Evolutionary conservation across 1,140 invertebrate species (phyloP).

Genomic region (Danaus plexippus): DNA sequence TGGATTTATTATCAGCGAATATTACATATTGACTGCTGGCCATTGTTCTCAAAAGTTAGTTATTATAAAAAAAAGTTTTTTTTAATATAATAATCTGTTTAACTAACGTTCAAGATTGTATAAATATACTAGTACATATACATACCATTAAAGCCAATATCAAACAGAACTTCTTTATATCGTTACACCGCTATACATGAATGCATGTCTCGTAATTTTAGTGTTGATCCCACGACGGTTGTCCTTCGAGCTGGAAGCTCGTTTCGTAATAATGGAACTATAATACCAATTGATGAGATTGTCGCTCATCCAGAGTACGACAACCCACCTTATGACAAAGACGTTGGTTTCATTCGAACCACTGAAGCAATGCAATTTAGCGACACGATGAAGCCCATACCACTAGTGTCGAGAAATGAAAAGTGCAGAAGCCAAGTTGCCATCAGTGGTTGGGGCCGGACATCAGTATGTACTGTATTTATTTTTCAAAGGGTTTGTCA

Average conservation of each 20-base stretch:
- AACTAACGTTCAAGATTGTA: too few relatives aligned
- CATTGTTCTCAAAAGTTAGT: conserved; percentile 73
- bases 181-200: too few relatives aligned
- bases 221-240: conserved; percentile 53
- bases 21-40: conserved; percentile 76
- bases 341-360: conserved; percentile 73
- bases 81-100: neutral
- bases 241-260: conserved; percentile 61
- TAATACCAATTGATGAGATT: conserved; percentile 58
- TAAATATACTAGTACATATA: conserved; percentile 3
- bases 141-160: neutral
- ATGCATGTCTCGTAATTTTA: conserved; percentile 13
- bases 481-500: neutral
- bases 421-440: conserved; percentile 28
- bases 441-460: conserved; percentile 56
- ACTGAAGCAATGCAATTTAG: conserved; percentile 42
- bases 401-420: conserved; percentile 28
- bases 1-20: conserved; percentile 73
- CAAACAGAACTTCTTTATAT: too few relatives aligned
- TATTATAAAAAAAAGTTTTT: neutral
- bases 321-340: conserved; percentile 69
- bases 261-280: conserved; percentile 46
- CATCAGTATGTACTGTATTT: conserved; percentile 24
- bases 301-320: conserved; percentile 66
- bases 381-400: conserved; percentile 40